Evolutionary conservation across 2,113 vertebrate genomes (phyloP).

Genomic region (Glaucomys volans): DNA sequence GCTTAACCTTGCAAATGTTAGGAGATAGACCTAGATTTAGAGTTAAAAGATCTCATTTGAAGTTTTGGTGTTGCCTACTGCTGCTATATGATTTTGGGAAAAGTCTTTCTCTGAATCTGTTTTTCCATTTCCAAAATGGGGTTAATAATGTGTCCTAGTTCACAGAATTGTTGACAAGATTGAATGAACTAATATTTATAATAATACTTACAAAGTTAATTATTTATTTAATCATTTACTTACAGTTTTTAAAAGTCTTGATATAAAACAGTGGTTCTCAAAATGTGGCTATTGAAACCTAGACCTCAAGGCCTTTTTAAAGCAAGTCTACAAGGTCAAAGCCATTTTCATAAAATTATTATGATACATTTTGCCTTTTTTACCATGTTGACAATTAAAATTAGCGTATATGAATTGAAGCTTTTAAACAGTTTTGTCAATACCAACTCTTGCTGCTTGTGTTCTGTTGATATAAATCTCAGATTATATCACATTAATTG

Average conservation of each 20-base stretch:
- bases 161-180: background rate
- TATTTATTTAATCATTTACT: background rate
- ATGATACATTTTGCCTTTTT: too few relatives aligned
- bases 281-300: background rate
- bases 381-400: constrained; percentile 36
- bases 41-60: constrained; percentile 6
- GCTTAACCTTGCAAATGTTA: background rate
- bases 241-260: too few relatives aligned
- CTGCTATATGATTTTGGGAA: background rate
- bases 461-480: constrained; percentile 18
- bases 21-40: background rate
- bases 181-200: background rate
- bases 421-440: constrained; percentile 43
- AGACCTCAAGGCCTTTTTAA: background rate
- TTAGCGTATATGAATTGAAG: background rate
- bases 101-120: constrained; percentile 34
- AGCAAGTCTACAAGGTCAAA: too few relatives aligned
- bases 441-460: background rate
- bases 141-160: background rate
- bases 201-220: constrained; percentile 5
- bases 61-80: background rate
- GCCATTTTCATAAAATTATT: too few relatives aligned
- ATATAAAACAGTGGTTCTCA: background rate
- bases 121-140: constrained; percentile 21
- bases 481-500: constrained; percentile 29